Percentiles rank a stretch among this genome's conserved stretches.
Conservation (phyloP, 2,888 invertebrate genomes). For the Agonopterix arenella region DNA sequence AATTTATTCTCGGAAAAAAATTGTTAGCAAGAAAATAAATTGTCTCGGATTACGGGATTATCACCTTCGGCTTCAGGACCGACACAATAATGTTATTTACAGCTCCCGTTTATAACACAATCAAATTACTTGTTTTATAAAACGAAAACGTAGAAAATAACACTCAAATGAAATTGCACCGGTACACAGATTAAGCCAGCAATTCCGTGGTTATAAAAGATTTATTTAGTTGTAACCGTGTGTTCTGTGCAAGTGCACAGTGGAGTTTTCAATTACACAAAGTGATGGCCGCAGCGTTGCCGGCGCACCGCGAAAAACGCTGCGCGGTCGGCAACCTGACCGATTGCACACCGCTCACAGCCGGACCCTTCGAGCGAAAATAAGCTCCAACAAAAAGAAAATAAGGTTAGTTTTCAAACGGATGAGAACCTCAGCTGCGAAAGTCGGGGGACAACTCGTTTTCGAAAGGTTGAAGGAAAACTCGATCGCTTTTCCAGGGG, state of each 20-base stretch:
- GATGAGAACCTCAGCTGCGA: slow-evolving; percentile 24
- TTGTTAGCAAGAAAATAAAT: background rate
- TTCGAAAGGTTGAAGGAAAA: slow-evolving; percentile 71
- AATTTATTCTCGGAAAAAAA: no score
- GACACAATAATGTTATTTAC: no score
- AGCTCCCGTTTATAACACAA: no score
- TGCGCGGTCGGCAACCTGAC: slow-evolving; percentile 58
- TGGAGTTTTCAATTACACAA: slow-evolving; percentile 74
- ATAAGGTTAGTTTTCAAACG: slow-evolving; percentile 53
- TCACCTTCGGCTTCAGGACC: background rate
- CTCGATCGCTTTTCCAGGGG: slow-evolving; percentile 74
- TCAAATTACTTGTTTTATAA: no score
- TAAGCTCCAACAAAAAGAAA: slow-evolving; percentile 39
- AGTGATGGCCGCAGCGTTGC: slow-evolving; percentile 62
- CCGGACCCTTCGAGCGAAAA: slow-evolving; percentile 27
- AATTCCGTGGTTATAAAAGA: slow-evolving; percentile 33
- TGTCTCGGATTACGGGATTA: background rate
- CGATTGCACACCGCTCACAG: slow-evolving; percentile 54
- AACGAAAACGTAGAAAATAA: no score
- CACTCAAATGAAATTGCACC: no score
- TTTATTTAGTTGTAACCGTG: slow-evolving; percentile 56
- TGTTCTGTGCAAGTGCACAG: slow-evolving; percentile 66
- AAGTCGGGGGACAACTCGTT: slow-evolving; percentile 65
- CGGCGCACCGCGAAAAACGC: slow-evolving; percentile 62
- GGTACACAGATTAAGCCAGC: slow-evolving; percentile 14